Evolutionary conservation across 2,113 vertebrate species (phyloP), one percentile per base, ranked within the genome.

Genomic region (Atrichornis clamosus): DNA sequence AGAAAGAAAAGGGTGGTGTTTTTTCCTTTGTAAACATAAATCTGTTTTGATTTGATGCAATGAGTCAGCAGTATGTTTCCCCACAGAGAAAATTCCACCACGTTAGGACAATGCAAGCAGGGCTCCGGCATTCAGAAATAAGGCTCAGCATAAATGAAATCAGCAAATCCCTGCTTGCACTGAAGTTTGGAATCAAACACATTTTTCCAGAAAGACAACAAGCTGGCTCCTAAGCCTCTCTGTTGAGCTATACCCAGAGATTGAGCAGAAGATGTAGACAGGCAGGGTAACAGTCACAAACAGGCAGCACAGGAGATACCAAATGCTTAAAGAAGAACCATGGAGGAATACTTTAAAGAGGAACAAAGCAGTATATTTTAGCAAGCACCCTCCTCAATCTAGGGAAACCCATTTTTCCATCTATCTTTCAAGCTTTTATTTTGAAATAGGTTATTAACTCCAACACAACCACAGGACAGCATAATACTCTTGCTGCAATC

Each of bases 51-150:
- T 92, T 88, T 70, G 76, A 86, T 88, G 86, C 88, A 92, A 49
- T 96, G 96, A 97, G 93, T 97, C 93, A 96, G 96, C 96, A 95
- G 77, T 64, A 8, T 67, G 64, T 95, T 35, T 93, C 87, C 82
- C 78, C 92, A 90, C 95, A 94, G 93, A 96, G 95, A 97, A 93
- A 92, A 95, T 97, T 96, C 93, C 64, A 94, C 88, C 0, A 1
- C 3, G 22, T 44, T 90, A 53, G 95, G 91, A 96, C 94, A 96
- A 96, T 89, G 62, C 77, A 70, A 75, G 60, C 95, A 86, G 83
- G 68, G 92, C 76, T 68, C 41, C 19, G 1, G 28, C 2, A 4
- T 24, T 88, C 76, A 73, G 95, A 93, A 93, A 86, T 88, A 84
- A 92, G 87, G 87, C 90, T 94, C 85, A 94, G 94, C 83, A 78